Evolutionary conservation across 1,140 invertebrate genomes (phyloP).

Genomic region (Solenopsis fugax): DNA sequence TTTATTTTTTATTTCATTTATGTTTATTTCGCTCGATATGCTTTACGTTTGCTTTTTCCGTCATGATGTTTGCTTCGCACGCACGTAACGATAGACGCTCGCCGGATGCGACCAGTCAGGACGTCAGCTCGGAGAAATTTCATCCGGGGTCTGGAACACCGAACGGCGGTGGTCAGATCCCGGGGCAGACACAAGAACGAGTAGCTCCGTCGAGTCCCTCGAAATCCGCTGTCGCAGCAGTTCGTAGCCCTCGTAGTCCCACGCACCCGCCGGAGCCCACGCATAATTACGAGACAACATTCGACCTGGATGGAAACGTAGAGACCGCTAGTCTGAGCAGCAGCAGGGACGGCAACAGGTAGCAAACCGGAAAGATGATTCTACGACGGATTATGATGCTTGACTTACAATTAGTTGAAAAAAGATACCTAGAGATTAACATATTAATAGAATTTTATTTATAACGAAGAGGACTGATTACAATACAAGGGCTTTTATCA

Average conservation of each 20-base stretch:
- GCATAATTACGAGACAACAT: constrained; percentile 94
- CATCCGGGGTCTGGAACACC: constrained; percentile 82
- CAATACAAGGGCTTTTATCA: neutral
- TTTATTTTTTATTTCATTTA: neutral
- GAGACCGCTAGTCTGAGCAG: constrained; percentile 90
- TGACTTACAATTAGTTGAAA: neutral
- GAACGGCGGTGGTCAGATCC: constrained; percentile 76
- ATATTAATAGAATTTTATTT: neutral
- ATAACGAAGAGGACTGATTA: neutral
- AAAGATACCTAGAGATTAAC: neutral
- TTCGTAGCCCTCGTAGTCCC: constrained; percentile 82
- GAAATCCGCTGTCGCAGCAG: constrained; percentile 80
- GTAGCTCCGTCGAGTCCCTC: constrained; percentile 83
- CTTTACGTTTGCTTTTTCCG: constrained; percentile 40
- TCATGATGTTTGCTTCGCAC: constrained; percentile 39
- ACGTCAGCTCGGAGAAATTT: constrained; percentile 83
- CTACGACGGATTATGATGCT: neutral
- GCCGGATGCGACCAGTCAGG: constrained; percentile 84
- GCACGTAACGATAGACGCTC: constrained; percentile 80
- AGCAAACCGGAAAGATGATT: constrained; percentile 65
- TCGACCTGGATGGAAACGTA: constrained; percentile 94
- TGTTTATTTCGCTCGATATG: constrained; percentile 41
- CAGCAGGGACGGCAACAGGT: constrained; percentile 91
- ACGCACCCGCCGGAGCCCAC: constrained; percentile 79
- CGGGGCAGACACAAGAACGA: constrained; percentile 62